Evolutionary conservation across 1,140 invertebrate species (phyloP).

Genomic region (Venustaconcha ellipsiformis): DNA sequence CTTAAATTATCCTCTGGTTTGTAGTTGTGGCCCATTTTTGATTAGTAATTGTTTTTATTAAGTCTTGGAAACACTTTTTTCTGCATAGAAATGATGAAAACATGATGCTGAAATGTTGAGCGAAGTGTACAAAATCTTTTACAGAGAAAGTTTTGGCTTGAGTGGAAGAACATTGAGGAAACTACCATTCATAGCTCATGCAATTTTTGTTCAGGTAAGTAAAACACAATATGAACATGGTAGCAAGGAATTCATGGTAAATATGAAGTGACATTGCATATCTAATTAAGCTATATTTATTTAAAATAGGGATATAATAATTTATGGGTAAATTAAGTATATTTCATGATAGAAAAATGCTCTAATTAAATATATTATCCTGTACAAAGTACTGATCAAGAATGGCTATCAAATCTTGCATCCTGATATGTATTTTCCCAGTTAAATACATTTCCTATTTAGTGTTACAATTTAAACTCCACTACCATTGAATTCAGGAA

Average conservation of each 20-base stretch:
- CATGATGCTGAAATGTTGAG: too few species aligned
- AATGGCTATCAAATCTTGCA: background rate
- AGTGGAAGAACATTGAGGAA: conserved; percentile 90
- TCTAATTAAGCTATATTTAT: background rate
- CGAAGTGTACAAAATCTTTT: conserved; percentile 35
- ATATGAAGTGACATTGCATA: background rate
- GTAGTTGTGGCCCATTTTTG: too few species aligned
- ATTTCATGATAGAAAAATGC: background rate
- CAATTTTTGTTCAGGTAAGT: conserved; percentile 63
- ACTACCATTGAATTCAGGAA: too few species aligned
- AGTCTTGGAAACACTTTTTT: too few species aligned
- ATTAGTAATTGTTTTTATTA: too few species aligned
- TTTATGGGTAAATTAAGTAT: background rate
- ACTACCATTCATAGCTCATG: conserved; percentile 85
- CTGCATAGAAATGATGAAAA: too few species aligned
- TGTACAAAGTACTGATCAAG: background rate
- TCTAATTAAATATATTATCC: background rate
- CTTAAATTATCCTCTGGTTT: too few species aligned
- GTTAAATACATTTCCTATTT: too few species aligned
- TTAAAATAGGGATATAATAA: background rate
- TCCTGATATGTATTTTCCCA: too few species aligned
- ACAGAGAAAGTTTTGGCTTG: conserved; percentile 77
- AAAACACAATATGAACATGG: background rate
- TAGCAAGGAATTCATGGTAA: background rate
- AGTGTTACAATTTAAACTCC: too few species aligned